phyloP scores from a whole-genome alignment of 2,113 vertebrate species.

The Brevimyrus niger region DNA sequence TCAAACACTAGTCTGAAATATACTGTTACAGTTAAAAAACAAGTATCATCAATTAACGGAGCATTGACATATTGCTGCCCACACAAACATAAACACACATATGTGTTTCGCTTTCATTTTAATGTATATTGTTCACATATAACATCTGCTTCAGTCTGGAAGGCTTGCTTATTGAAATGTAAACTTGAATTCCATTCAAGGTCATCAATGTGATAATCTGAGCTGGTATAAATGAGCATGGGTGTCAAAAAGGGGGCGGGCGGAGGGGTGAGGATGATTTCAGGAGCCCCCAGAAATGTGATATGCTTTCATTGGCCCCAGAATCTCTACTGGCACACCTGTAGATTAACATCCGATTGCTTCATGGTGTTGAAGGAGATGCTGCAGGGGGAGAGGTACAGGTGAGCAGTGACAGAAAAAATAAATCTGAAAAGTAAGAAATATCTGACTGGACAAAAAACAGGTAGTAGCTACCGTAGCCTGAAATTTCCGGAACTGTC shows the following conservation, averaged over 20 bases:
- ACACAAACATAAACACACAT: background rate
- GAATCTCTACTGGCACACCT: background rate
- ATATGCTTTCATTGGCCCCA: background rate
- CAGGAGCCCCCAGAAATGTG: background rate
- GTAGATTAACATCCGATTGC: background rate
- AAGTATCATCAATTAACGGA: background rate
- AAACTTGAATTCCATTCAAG: background rate
- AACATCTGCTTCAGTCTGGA: background rate
- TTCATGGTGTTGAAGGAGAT: background rate
- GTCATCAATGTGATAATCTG: background rate
- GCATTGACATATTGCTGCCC: background rate
- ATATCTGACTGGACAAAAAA: background rate
- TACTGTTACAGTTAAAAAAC: background rate
- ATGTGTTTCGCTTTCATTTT: background rate
- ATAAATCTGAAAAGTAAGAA: background rate
- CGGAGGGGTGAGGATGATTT: background rate
- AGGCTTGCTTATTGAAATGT: background rate
- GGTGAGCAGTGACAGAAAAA: background rate
- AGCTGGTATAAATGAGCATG: background rate
- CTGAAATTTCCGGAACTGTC: background rate
- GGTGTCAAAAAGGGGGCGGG: background rate
- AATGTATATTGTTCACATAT: background rate
- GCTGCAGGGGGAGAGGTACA: background rate
- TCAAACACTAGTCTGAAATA: background rate
- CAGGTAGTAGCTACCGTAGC: background rate